These are phyloP conservation scores for Vultur gryphus DNA, from an alignment of 2,797 vertebrate species.

Conservation along the genomic window DNA sequence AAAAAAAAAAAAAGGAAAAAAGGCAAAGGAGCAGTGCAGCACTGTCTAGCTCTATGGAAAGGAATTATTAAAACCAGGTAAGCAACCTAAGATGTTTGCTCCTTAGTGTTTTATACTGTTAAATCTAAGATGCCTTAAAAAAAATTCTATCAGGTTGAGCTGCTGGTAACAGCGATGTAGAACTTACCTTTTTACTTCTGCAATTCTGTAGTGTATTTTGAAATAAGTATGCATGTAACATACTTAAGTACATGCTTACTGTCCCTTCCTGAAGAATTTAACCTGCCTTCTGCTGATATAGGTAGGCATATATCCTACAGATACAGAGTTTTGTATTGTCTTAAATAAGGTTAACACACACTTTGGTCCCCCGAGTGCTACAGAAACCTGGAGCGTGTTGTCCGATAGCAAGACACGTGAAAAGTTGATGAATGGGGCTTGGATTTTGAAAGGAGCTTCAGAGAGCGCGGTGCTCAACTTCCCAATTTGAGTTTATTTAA, in stretches of 20 bases:
- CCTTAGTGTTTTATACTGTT: background rate
- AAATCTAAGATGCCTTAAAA: background rate
- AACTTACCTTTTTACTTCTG: background rate
- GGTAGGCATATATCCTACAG: background rate
- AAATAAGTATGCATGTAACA: background rate
- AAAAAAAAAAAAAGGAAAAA: background rate
- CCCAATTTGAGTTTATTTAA: background rate
- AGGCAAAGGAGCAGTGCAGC: background rate
- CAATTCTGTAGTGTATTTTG: background rate
- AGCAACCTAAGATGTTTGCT: background rate
- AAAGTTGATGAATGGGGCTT: background rate
- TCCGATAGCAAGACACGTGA: background rate
- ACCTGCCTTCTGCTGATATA: background rate
- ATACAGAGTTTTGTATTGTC: fast-evolving
- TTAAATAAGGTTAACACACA: background rate
- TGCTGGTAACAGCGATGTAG: background rate
- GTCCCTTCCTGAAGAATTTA: background rate
- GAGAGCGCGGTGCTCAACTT: fast-evolving
- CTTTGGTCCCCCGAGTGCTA: background rate
- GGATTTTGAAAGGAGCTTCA: background rate
- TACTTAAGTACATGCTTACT: background rate
- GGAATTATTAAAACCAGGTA: background rate
- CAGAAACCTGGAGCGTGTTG: background rate
- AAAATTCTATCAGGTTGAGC: background rate
- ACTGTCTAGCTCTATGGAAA: background rate